Conservation (phyloP, 1,140 invertebrate genomes). For the Tribolium madens region DNA sequence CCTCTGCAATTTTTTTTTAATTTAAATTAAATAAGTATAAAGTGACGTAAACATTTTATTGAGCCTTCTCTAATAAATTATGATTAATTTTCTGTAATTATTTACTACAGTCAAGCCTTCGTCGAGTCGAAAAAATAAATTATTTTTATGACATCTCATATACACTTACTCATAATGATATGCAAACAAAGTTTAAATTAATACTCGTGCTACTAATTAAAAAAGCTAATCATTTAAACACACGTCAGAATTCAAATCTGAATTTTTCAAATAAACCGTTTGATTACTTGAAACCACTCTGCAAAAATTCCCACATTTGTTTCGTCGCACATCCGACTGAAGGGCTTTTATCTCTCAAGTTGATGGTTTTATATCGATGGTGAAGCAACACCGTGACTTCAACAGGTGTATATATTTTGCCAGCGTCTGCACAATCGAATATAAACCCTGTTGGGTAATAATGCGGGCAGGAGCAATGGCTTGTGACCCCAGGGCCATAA, state of each 20-base stretch:
- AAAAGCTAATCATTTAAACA: not conserved
- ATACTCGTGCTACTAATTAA: not conserved
- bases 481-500: constrained; percentile 65
- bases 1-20: no score
- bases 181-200: not conserved
- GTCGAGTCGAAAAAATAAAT: not conserved
- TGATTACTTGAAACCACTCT: no score
- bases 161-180: not conserved
- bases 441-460: constrained; percentile 65
- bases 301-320: constrained; percentile 27
- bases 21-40: not conserved
- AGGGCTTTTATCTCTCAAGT: constrained; percentile 36
- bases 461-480: constrained; percentile 65
- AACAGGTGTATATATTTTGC: constrained; percentile 66
- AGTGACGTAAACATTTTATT: not conserved
- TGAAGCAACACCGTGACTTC: constrained; percentile 58
- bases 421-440: constrained; percentile 63
- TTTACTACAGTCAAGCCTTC: not conserved
- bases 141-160: not conserved
- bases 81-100: not conserved
- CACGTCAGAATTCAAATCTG: not conserved
- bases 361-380: constrained; percentile 39
- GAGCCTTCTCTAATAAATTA: not conserved
- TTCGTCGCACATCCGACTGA: constrained; percentile 4
- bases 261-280: no score